Conservation (phyloP, 2,113 vertebrate species). For the Peucedramus taeniatus region DNA sequence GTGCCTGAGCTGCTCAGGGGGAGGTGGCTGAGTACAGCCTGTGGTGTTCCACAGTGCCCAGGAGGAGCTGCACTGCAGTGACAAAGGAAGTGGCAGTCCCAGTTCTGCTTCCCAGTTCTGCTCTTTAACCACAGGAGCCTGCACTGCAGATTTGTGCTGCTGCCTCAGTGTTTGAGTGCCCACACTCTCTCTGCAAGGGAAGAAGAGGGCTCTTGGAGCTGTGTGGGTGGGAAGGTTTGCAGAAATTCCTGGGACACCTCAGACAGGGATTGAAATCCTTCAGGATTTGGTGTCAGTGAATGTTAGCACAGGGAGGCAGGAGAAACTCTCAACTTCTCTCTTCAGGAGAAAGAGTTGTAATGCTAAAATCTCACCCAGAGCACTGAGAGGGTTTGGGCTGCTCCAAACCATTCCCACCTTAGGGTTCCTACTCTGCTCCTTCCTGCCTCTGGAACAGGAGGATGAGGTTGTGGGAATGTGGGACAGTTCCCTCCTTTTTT, state of each 20-base stretch:
- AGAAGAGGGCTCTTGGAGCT: neutral
- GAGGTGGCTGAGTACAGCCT: neutral
- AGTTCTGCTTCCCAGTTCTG: neutral
- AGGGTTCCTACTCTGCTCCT: neutral
- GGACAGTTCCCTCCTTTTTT: neutral
- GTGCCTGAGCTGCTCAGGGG: neutral
- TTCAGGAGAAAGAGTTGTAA: neutral
- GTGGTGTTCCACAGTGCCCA: neutral
- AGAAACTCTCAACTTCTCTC: neutral
- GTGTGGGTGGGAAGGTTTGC: neutral
- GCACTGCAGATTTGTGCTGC: neutral
- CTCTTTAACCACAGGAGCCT: neutral
- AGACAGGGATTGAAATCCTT: neutral
- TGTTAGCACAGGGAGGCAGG: neutral
- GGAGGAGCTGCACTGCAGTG: neutral
- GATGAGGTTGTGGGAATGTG: rapidly evolving
- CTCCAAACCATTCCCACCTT: neutral
- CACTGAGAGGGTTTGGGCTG: neutral
- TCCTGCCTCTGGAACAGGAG: neutral
- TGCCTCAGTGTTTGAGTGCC: neutral
- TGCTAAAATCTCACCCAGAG: neutral
- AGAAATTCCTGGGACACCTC: neutral
- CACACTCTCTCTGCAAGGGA: neutral
- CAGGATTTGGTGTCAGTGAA: neutral
- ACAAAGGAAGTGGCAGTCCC: neutral